These are phyloP conservation scores for Xanthorhoe designata DNA, from an alignment of 2,888 invertebrate species.

Conservation along the genomic window DNA sequence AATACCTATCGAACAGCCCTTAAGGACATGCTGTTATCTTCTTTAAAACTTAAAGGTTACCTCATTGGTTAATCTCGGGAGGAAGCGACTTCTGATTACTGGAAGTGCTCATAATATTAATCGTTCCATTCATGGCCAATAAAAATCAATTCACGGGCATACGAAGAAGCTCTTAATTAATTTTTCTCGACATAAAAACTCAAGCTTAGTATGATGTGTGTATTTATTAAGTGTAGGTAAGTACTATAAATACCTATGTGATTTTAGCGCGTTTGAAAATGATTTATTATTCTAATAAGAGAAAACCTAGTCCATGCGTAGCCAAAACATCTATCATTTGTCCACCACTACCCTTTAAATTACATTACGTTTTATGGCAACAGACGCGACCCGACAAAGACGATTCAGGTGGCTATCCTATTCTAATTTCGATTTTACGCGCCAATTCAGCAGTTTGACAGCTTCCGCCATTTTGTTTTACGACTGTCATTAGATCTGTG, in stretches of 20 bases:
- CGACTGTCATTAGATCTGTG: constrained; percentile 50
- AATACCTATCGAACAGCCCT: constrained; percentile 42
- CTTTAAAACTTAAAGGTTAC: constrained; percentile 29
- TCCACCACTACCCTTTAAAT: constrained; percentile 14
- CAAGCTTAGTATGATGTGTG: neutral
- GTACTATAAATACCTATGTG: too few species aligned
- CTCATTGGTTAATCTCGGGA: constrained; percentile 17
- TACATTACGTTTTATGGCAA: constrained; percentile 44
- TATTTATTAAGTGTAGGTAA: neutral
- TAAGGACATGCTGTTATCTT: constrained; percentile 31
- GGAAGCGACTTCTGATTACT: neutral
- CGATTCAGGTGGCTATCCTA: constrained; percentile 31
- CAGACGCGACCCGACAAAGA: constrained; percentile 52
- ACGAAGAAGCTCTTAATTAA: neutral
- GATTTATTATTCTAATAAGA: too few species aligned
- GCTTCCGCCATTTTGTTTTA: constrained; percentile 70
- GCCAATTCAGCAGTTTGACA: constrained; percentile 56
- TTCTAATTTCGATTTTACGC: constrained; percentile 65
- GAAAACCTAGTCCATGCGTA: neutral
- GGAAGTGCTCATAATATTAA: neutral
- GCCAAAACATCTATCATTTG: neutral
- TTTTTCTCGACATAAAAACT: neutral
- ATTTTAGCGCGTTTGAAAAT: neutral
- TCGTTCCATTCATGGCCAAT: neutral
- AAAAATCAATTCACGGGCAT: neutral